Conservation (phyloP, 2,888 invertebrate genomes). For the Diarsia rubi region DNA sequence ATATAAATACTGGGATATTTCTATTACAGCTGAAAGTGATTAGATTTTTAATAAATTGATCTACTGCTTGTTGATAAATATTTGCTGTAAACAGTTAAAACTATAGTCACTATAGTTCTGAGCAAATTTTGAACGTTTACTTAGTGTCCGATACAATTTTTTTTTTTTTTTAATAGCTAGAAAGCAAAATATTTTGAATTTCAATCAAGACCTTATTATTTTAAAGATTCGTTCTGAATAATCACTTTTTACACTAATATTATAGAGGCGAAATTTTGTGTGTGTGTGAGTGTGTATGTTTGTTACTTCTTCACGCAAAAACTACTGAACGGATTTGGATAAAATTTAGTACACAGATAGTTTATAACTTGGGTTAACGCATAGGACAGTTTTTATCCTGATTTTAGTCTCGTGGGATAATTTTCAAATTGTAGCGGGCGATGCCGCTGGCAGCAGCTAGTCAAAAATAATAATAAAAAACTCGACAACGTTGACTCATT, state of each 20-base stretch:
- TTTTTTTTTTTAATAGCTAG: not conserved
- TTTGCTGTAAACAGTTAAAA: constrained; percentile 41
- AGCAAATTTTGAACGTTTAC: constrained; percentile 21
- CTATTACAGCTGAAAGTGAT: constrained; percentile 19
- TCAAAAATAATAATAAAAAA: not conserved
- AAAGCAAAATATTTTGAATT: not conserved
- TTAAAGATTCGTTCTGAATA: not conserved
- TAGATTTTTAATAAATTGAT: constrained; percentile 24
- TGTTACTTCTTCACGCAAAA: no score
- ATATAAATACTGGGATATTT: constrained; percentile 43
- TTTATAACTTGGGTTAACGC: no score
- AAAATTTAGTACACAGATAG: no score
- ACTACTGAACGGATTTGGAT: no score
- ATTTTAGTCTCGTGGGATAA: no score
- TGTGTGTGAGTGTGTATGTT: no score
- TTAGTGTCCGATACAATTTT: constrained; percentile 6
- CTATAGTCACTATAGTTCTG: constrained; percentile 8
- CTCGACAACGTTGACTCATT: not conserved
- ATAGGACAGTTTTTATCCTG: no score
- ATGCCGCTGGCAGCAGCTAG: no score
- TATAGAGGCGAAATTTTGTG: no score
- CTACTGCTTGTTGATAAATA: constrained; percentile 32
- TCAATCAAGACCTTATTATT: not conserved
- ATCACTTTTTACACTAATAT: no score
- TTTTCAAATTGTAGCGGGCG: no score